A percentile compares a stretch with the other conserved stretches of the same genome.
Evolutionary conservation across 2,113 vertebrate genomes (phyloP).

Genomic region (Sturnira hondurensis): DNA sequence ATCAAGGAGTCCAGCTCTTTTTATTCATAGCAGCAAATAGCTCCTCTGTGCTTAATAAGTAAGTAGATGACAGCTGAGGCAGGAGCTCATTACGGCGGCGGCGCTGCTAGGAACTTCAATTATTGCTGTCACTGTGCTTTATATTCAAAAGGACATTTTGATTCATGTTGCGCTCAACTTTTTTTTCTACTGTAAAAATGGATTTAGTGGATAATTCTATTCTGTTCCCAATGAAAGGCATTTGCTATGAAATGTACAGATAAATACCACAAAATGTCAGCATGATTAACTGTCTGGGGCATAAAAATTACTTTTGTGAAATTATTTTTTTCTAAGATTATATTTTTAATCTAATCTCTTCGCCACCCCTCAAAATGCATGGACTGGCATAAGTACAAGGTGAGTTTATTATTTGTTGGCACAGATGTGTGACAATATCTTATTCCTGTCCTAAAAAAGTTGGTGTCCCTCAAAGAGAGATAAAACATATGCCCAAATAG

Average conservation of each 20-base stretch:
- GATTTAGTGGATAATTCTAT: constrained; percentile 22
- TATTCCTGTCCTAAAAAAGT: neutral
- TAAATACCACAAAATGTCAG: constrained; percentile 39
- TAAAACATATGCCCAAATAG: neutral
- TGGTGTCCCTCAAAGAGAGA: neutral
- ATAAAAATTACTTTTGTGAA: neutral
- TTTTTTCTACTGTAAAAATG: neutral
- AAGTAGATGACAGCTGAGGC: neutral
- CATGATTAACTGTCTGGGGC: neutral
- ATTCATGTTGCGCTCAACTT: constrained; percentile 26
- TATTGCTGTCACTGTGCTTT: constrained; percentile 35
- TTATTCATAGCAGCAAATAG: constrained; percentile 40
- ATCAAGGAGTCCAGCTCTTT: constrained; percentile 36
- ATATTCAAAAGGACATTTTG: constrained; percentile 57
- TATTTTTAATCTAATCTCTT: neutral
- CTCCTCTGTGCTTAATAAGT: constrained; percentile 57
- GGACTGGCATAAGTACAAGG: neutral
- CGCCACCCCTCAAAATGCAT: neutral
- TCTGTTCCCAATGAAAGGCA: constrained; percentile 20
- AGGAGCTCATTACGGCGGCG: neutral
- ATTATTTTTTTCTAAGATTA: constrained; percentile 19
- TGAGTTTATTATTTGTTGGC: neutral
- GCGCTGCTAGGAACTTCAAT: constrained; percentile 33
- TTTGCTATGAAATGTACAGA: constrained; percentile 36
- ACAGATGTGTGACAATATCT: neutral